Evolutionary conservation across 2,797 vertebrate genomes (phyloP), one percentile per base, ranked within the genome.

Genomic region (Spheniscus humboldti): DNA sequence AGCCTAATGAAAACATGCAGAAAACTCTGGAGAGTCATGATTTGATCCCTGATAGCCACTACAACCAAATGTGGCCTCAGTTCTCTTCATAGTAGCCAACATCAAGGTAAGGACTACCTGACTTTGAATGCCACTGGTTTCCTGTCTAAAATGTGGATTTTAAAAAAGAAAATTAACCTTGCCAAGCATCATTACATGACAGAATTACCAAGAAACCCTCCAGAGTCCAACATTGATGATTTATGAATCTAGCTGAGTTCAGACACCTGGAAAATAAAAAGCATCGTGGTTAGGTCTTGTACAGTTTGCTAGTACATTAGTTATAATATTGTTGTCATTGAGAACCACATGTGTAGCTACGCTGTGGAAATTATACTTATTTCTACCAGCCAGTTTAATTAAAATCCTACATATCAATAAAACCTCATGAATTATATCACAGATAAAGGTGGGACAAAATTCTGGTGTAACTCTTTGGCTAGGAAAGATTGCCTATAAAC

Each of bases 221-320:
- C 27, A 48, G 69, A 94, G 69, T 93, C 87, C 74, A 95, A 45
- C 81, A 72, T 53, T 73, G 30, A 82, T 96, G 95, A 97, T 97
- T 97, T 95, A 97, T 97, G 73, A 92, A 93, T 93, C 84, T 86
- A 94, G 59, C 73, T 79, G 75, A 92, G 78, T 92, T 97, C 91
- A 96, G 94, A 96, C 92, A 95, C 88, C 86, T 97, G 94, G 95
- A 96, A 97, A 97, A 96, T 94, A 89, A 95, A 94, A 96, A 96
- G 43, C 68, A 72, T 87, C 37, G 0, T 95, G 68, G 59, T 87
- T 90, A 72, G 94, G 76, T 93, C 96, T 92, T 95, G 69, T 84
- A 68, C 63, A 57, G 86, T 93, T 96, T 92, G 31, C 76, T 92
- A 93, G 75, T 88, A 95, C 86, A 93, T 97, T 88, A 91, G 84